These are phyloP conservation scores for Latrodectus elegans DNA, from an alignment of 2,888 invertebrate species.

Conservation along the genomic window DNA sequence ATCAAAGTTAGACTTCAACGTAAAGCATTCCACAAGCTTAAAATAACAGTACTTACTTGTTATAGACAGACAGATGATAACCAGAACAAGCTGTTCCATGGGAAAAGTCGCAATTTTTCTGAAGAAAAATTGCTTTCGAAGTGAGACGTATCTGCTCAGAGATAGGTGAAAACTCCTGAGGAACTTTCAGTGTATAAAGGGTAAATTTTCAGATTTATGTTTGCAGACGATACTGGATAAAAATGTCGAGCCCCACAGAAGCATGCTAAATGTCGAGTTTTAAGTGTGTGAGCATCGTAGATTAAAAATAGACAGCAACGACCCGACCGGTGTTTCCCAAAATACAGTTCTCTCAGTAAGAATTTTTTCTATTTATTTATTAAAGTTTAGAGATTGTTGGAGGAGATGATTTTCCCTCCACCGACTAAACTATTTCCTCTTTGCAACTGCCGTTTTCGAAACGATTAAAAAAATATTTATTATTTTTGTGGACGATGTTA, in stretches of 20 bases:
- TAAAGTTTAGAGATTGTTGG: constrained; percentile 43
- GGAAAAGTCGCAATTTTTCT: constrained; percentile 10
- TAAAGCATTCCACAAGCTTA: no score
- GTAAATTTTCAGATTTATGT: background rate
- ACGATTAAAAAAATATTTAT: no score
- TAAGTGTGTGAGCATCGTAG: constrained; percentile 40
- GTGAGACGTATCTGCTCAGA: background rate
- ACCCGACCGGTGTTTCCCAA: constrained; percentile 53
- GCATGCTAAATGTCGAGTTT: constrained; percentile 60
- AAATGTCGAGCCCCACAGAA: constrained; percentile 40
- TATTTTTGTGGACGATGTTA: no score
- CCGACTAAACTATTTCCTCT: background rate
- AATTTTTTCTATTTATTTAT: constrained; percentile 4
- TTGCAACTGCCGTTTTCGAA: no score
- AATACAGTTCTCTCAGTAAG: constrained; percentile 48
- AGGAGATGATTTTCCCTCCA: constrained; percentile 9
- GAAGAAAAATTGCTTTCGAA: background rate
- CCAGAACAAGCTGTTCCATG: constrained; percentile 7
- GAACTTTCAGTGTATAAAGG: no score
- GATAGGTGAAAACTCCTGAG: no score
- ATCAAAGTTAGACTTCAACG: no score
- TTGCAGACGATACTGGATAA: constrained; percentile 28
- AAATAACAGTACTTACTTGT: constrained; percentile 29
- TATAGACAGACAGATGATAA: constrained; percentile 34
- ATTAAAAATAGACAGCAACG: constrained; percentile 46